Conservation (phyloP, 2,797 vertebrate genomes). For the Malurus splendens region DNA sequence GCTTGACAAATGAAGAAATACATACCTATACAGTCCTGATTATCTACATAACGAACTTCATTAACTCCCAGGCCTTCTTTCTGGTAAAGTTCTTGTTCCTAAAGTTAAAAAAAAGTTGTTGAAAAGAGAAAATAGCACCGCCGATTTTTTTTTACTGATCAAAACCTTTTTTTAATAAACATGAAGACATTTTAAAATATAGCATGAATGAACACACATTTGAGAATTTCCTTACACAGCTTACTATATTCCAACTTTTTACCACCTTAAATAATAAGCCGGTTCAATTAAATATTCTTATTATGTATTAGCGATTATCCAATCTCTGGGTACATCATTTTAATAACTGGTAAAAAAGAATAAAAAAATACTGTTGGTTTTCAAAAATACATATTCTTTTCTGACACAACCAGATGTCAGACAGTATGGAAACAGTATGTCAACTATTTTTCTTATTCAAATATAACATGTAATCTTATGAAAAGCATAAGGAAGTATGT, state of each 20-base stretch:
- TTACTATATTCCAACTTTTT: not conserved
- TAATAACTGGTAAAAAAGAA: not conserved
- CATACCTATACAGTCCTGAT: slow-evolving; percentile 96
- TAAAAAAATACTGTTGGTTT: not conserved
- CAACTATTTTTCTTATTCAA: not conserved
- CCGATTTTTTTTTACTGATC: not conserved
- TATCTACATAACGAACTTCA: slow-evolving; percentile 97
- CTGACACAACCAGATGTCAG: not conserved
- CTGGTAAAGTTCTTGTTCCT: slow-evolving; percentile 97
- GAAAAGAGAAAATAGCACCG: not conserved
- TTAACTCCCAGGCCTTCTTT: slow-evolving; percentile 93
- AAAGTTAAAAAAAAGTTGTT: not conserved
- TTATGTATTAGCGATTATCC: not conserved
- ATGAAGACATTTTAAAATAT: not conserved
- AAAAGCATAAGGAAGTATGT: not conserved
- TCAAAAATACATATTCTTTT: not conserved
- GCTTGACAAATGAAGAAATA: not conserved
- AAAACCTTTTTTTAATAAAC: not conserved
- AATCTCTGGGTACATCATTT: not conserved
- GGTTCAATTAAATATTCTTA: not conserved
- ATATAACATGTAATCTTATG: not conserved
- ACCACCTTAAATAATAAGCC: not conserved
- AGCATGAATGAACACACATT: not conserved
- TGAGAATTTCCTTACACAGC: not conserved
- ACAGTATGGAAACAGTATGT: not conserved